Percentiles rank a stretch among this genome's conserved stretches.
phyloP scores from a whole-genome alignment of 2,888 invertebrate species.

The Hermodice carunculata region DNA sequence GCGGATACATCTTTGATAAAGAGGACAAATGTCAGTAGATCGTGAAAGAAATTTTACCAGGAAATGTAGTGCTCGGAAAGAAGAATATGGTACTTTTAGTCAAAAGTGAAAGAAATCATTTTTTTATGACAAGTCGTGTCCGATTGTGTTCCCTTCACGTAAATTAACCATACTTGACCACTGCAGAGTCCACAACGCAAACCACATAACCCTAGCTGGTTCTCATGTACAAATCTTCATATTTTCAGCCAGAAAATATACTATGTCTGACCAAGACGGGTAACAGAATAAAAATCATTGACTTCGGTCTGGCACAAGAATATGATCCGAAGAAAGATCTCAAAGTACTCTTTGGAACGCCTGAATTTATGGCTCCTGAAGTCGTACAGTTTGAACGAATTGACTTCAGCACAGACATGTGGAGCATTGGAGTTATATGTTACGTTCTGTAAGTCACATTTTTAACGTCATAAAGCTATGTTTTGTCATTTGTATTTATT shows the following conservation, averaged over 20 bases:
- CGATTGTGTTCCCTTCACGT: too few species aligned
- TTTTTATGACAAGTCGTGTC: too few species aligned
- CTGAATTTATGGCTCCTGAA: conserved; percentile 99
- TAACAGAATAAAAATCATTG: conserved; percentile 98
- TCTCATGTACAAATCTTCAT: too few species aligned
- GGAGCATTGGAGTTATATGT: conserved; percentile 98
- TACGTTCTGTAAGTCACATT: conserved; percentile 90
- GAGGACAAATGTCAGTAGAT: too few species aligned
- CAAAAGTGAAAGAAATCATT: too few species aligned
- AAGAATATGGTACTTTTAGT: too few species aligned
- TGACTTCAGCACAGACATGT: conserved; percentile 97
- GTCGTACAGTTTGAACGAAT: conserved; percentile 99
- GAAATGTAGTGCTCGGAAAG: too few species aligned
- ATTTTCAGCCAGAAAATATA: conserved; percentile 96
- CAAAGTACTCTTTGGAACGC: conserved; percentile 93
- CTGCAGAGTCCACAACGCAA: too few species aligned
- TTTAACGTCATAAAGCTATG: not conserved
- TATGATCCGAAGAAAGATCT: conserved; percentile 93
- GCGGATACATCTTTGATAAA: too few species aligned
- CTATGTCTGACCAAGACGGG: conserved; percentile 94
- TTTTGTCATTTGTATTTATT: not conserved
- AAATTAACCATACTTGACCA: too few species aligned
- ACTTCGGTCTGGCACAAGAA: conserved; percentile 95
- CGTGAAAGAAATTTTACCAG: too few species aligned
- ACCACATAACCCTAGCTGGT: too few species aligned